Base-by-base conservation (phyloP, 2,888 invertebrate genomes). In the Shargacucullia verbasci region DNA sequence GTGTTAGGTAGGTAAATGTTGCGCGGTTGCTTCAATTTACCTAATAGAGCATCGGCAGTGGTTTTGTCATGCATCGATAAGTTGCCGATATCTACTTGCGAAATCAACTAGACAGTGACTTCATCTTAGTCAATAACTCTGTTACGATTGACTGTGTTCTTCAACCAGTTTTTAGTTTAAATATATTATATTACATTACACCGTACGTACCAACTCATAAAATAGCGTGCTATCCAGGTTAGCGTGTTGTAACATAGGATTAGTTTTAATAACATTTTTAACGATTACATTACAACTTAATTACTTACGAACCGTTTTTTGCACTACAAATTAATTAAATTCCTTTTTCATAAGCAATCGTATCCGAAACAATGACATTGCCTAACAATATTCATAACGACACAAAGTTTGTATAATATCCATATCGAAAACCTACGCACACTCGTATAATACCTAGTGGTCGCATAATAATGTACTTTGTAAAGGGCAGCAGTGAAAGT, bases 101-200 rank as follows among this genome's bases (percentile, higher is more conserved):
- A 85, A 86, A 83, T 75, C 70, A 65, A 69, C 76, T 70, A 71
- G 79, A 72, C 73, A 70, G 73, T 83, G 83, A 86, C 82, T 84
- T 87, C 84, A 86, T 81, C 78, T 72, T 52, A 52, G 49, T 63
- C 47, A 64, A 61, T 53, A 58, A 45, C 31, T 33, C 44, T 33
- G 20, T 49, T 60, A 62, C 29, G 44, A 50, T 47, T 62, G 60
- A 59, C 60, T 67, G 63, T 59, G 55, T 66, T 66, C 31, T 56
- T 41, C 47, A 64, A 41, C 20, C 46, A 47, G 31, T 65, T 71
- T 55, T 41, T 66, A 47, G 31, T 65, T 71, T 55, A 39, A 64
- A 56, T 67, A 14, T 43, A 43, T 29, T 50, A 20, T 4, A 20
- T 20, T 44, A 43, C 47, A 43, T 44, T 54, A 52, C 14, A 52